phyloP scores from a whole-genome alignment of 2,113 vertebrate genomes.

The Muntiacus muntjak region DNA sequence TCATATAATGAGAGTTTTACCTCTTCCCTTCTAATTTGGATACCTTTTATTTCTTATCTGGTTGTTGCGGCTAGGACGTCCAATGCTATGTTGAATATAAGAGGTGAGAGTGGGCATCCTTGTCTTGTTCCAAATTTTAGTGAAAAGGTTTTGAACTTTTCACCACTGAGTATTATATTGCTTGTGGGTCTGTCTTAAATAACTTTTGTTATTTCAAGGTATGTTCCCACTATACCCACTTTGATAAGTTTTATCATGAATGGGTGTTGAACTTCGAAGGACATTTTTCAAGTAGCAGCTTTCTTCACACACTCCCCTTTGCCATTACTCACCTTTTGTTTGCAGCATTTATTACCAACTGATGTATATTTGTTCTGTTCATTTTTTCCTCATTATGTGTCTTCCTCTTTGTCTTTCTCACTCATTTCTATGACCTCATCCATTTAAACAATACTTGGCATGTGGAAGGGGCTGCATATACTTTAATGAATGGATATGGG shows the following conservation, averaged over 20 bases:
- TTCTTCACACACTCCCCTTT: not conserved
- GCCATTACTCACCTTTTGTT: not conserved
- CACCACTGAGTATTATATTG: not conserved
- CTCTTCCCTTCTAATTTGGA: not conserved
- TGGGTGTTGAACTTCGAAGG: not conserved
- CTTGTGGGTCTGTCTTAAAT: not conserved
- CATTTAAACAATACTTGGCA: not conserved
- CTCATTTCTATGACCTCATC: not conserved
- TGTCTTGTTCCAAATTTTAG: not conserved
- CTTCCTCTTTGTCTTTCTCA: not conserved
- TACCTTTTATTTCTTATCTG: not conserved
- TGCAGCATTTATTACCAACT: not conserved
- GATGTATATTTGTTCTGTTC: not conserved
- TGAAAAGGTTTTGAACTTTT: not conserved
- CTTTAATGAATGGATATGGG: not conserved
- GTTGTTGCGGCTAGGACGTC: not conserved
- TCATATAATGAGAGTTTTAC: not conserved
- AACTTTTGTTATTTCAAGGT: not conserved
- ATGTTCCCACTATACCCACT: not conserved
- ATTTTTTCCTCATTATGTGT: not conserved
- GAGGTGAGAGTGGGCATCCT: not conserved
- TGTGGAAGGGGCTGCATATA: not conserved
- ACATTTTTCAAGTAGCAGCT: not conserved
- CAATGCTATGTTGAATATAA: not conserved
- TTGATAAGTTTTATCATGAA: not conserved